Evolutionary conservation across 2,888 invertebrate genomes (phyloP), one percentile per base, ranked within the genome.

Genomic region (Meganola albula): DNA sequence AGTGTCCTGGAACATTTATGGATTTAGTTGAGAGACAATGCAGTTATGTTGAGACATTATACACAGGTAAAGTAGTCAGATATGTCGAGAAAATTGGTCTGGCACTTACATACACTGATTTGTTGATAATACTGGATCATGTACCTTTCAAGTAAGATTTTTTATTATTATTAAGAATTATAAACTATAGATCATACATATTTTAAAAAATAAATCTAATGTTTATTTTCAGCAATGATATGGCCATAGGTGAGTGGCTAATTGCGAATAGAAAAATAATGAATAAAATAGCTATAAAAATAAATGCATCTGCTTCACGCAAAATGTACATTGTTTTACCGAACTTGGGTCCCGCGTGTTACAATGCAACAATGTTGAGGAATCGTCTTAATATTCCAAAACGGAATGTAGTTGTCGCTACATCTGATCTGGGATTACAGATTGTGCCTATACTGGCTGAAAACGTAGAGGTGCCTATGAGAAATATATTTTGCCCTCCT

Each of bases 401-500:
- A 41, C 64, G 62, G 21, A 88, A 89, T 48, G 84, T 90, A 31
- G 85, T 88, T 2, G 89, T 87, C 3, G 79, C 88, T 5, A 88
- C 89, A 24, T 83, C 89, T 1, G 88, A 90, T 57, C 58, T 87
- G 40, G 90, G 89, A 8, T 65, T 88, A 34, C 82, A 85, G 40
- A 62, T 80, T 27, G 54, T 84, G 12, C 61, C 69, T 16, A 53
- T 68, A 12, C 53, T 79, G 12, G 76, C 88, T 7, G 70, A 85
- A 57, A 69, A 77, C 27, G 74, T 82, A 4, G 70, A 82, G 52
- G 60, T 89, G 7, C 76, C 85, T 1, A 44, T 85, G 35, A 65
- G 66, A 47, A 74, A 84, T 49, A 80, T 90, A 50, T 84, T 85
- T 53, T 88, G 88, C 33, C 88, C 90, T 5, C 89, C 90, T 14